phyloP scores from a whole-genome alignment of 1,140 invertebrate genomes.

The Tyrophagus putrescentiae region DNA sequence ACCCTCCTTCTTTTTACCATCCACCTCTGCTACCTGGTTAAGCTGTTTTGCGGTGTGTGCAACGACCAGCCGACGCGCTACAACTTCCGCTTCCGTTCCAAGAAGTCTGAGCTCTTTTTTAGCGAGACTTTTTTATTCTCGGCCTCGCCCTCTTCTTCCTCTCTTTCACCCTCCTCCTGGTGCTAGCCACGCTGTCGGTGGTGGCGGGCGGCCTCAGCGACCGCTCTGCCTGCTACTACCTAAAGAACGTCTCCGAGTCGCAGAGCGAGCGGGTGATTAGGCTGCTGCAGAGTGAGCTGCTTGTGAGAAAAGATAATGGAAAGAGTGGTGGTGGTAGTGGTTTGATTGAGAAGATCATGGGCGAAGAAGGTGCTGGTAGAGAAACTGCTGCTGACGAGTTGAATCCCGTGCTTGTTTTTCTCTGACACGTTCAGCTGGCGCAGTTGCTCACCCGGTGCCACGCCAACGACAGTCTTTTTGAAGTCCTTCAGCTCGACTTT shows the following conservation, averaged over 20 bases:
- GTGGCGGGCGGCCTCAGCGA: constrained; percentile 19
- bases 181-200: constrained; percentile 18
- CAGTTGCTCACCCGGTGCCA: constrained; percentile 41
- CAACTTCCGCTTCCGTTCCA: constrained; percentile 15
- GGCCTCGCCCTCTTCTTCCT: constrained; percentile 21
- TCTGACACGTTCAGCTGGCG: constrained; percentile 14
- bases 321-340: no score
- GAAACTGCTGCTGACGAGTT: constrained; percentile 4
- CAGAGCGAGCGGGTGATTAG: constrained; percentile 15
- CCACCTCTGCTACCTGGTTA: constrained; percentile 15
- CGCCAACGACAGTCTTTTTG: constrained; percentile 53
- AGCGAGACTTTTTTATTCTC: no score
- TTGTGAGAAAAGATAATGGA: no score
- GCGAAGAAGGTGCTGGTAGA: not conserved
- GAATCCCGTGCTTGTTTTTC: constrained; percentile 12
- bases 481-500: constrained; percentile 40
- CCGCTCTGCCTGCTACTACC: constrained; percentile 19
- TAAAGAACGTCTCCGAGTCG: constrained; percentile 21
- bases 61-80: constrained; percentile 21
- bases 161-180: constrained; percentile 14
- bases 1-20: constrained; percentile 19
- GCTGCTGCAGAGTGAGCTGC: constrained; percentile 21
- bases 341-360: no score
- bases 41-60: constrained; percentile 22
- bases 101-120: constrained; percentile 16